Conservation (phyloP, 2,888 invertebrate genomes). For the Eupithecia subumbrata region DNA sequence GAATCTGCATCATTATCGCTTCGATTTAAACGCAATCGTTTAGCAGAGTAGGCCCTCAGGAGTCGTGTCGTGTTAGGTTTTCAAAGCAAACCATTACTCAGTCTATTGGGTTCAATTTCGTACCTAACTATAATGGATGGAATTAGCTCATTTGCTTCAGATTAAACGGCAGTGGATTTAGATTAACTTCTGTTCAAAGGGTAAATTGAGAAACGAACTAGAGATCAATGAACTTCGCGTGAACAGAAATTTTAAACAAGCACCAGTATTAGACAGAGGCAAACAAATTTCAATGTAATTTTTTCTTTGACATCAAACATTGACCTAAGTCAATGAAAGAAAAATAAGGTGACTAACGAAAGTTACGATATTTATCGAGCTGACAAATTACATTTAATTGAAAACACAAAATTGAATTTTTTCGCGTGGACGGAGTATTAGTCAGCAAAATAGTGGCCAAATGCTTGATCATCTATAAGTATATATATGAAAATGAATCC, state of each 20-base stretch:
- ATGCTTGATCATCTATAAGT: not conserved
- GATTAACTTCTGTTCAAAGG: conserved; percentile 32
- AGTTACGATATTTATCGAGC: too few relatives aligned
- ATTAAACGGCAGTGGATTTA: conserved; percentile 31
- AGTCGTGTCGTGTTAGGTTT: conserved; percentile 63
- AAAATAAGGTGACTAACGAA: too few relatives aligned
- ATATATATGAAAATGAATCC: too few relatives aligned
- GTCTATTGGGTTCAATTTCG: conserved; percentile 48
- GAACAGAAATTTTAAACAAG: not conserved
- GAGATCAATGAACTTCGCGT: not conserved
- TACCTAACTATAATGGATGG: conserved; percentile 44
- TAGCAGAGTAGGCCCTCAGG: conserved; percentile 38
- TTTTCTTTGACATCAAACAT: too few relatives aligned
- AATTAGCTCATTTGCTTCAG: conserved; percentile 41
- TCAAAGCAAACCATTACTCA: conserved; percentile 52
- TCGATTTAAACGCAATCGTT: conserved; percentile 3
- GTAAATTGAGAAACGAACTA: conserved; percentile 3
- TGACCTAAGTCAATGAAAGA: too few relatives aligned
- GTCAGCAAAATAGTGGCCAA: not conserved
- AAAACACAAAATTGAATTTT: too few relatives aligned
- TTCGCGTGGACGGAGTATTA: not conserved
- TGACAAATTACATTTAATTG: too few relatives aligned
- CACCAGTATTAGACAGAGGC: not conserved
- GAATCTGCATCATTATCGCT: not conserved
- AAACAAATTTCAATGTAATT: not conserved